Evolutionary conservation across 2,888 invertebrate species (phyloP).

Genomic region (Apamea anceps): DNA sequence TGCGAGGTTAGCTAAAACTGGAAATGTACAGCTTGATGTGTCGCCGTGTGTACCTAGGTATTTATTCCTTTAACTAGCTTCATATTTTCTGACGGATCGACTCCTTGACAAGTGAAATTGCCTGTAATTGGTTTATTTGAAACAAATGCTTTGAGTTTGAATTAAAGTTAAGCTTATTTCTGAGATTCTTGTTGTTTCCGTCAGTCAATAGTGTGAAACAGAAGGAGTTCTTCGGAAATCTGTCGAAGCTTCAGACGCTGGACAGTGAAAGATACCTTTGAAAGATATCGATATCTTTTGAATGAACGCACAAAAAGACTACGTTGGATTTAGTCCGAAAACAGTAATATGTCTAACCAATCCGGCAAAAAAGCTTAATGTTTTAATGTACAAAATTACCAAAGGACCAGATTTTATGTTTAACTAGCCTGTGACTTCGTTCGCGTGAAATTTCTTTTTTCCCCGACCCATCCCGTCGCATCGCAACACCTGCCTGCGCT

Average conservation of each 20-base stretch:
- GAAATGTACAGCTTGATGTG: too few relatives aligned
- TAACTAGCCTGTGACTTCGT: too few relatives aligned
- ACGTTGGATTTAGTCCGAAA: neutral
- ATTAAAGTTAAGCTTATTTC: too few relatives aligned
- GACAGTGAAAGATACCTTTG: neutral
- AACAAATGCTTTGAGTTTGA: too few relatives aligned
- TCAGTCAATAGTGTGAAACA: neutral
- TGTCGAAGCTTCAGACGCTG: neutral
- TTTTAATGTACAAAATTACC: neutral
- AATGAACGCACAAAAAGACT: neutral
- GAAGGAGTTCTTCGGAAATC: neutral
- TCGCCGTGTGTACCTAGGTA: neutral
- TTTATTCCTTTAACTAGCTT: neutral
- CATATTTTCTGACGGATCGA: too few relatives aligned
- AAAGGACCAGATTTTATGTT: neutral
- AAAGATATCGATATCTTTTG: neutral
- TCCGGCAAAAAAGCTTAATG: neutral
- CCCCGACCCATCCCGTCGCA: too few relatives aligned
- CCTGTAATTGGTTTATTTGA: too few relatives aligned
- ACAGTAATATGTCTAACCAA: neutral
- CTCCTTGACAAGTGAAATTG: too few relatives aligned
- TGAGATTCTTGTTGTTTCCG: too few relatives aligned
- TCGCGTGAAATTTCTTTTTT: too few relatives aligned
- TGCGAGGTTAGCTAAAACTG: too few relatives aligned
- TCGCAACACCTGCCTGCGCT: too few relatives aligned